Base-by-base conservation (phyloP, 2,113 vertebrate species). In the Oreotrochilus melanogaster region DNA sequence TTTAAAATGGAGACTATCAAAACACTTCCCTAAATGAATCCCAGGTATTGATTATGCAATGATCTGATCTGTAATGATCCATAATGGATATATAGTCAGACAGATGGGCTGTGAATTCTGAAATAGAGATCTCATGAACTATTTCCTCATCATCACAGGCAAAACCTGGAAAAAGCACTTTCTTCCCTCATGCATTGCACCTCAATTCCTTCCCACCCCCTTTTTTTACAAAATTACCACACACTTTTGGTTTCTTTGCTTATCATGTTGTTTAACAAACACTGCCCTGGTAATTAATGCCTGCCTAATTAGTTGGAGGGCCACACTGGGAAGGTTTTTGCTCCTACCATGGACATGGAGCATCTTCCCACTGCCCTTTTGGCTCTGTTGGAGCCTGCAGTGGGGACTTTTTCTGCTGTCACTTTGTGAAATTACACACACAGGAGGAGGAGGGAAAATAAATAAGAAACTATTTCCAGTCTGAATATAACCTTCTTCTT, bases 341-440 rank as follows among this genome's bases (percentile, higher is more conserved):
- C 64, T 54, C 62, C 6, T 4, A 57, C 4, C 5, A 0, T 17
- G 35, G n/a, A 61, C 0, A 0, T 17, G 35, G n/a, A 70, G 31
- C 21, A 30, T 8, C 47, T 35, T 61, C 35, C 43, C 9, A 0
- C 6, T 78, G 35, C 24, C 33, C 48, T 39, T 45, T 30, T 18
- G 30, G 16, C 37, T 37, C 8, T 14, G 27, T 37, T 37, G 1
- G 0, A 30, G 30, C 58, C 48, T 47, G 25, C n/a, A 21, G 21
- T 45, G 35, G 22, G 33, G 73, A 30, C 51, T 27, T 58, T 42
- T 50, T n/a, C 61, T 86, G 31, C 60, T 37, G 61, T 30, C 88
- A 58, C 62, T 54, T 67, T 84, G 61, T 53, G 72, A 69, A 92
- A 35, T 31, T 18, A 54, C 62, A 47, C 35, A 74, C 47, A 69